Evolutionary conservation across 2,797 vertebrate species (phyloP).

Genomic region (Scarus forsteni): DNA sequence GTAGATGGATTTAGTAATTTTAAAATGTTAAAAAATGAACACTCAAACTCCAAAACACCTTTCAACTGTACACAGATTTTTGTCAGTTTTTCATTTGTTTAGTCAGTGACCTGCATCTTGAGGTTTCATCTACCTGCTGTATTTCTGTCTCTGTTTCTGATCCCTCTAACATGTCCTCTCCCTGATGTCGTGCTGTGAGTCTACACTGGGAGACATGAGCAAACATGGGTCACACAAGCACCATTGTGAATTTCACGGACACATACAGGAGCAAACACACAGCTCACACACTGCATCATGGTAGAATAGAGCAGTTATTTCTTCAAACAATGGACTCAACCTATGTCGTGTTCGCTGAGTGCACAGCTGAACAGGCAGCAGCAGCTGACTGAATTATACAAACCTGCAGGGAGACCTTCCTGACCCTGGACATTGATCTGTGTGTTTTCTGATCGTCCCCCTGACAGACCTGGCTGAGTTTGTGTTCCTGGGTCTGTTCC

Average conservation of each 20-base stretch:
- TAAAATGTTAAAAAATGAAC: too few relatives aligned
- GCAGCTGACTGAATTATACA: constrained; percentile 12
- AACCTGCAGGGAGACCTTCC: constrained; percentile 27
- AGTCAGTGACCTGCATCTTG: background rate
- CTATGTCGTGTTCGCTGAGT: constrained; percentile 25
- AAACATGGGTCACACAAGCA: constrained; percentile 2
- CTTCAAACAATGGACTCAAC: constrained; percentile 22
- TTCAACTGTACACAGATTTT: too few relatives aligned
- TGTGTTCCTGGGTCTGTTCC: constrained; percentile 96
- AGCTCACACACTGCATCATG: constrained; percentile 3
- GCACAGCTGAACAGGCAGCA: constrained; percentile 24
- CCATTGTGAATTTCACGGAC: constrained; percentile 10
- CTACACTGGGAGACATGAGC: background rate
- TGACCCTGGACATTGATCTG: constrained; percentile 31
- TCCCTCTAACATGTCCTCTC: background rate
- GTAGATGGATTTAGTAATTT: too few relatives aligned
- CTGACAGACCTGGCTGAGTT: constrained; percentile 94
- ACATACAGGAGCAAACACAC: constrained; percentile 21
- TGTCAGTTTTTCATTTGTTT: too few relatives aligned
- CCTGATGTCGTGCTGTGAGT: background rate
- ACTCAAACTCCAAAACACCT: too few relatives aligned
- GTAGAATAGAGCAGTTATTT: constrained; percentile 20
- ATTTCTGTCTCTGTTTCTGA: background rate
- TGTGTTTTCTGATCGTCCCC: constrained; percentile 28
- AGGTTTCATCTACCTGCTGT: background rate